Evolutionary conservation across 2,113 vertebrate genomes (phyloP), one percentile per base, ranked within the genome.

Genomic region (Pandion haliaetus): DNA sequence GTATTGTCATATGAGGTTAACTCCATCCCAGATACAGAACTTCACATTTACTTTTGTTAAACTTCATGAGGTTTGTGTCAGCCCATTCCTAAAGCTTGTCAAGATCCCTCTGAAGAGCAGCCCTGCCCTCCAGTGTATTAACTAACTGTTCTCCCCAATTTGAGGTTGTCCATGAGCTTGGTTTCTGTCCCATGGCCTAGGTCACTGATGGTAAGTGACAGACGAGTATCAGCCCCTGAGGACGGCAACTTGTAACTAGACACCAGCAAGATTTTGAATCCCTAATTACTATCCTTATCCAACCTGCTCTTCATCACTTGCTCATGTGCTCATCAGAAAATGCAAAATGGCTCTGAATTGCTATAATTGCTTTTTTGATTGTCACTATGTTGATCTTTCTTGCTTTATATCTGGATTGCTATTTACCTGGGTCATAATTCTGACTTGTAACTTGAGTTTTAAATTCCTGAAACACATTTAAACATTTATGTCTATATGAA

Each of bases 71-170:
- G 14, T 29, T 82, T 59, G 38, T 59, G 11, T 32, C 38, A 76
- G 11, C 5, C 19, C 12, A 10, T 42, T 71, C 38, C 72, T 54
- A 57, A 87, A 84, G 18, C 28, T 78, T 81, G 10, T 20, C 15
- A 40, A 76, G 66, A 34, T 36, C 2, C 2, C 21, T 77, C 67
- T 36, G 36, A 91, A 73, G 3, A 54, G 23, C 34, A 70, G 6
- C 12, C 8, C 28, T 40, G 9, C 8, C 11, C 15, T 61, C 24
- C 13, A 10, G 7, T 0, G 0, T 24, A 25, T 40, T 50, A 69
- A 55, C 9, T 17, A 3, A 55, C 9, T 17, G 3, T 2, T 2
- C 23, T 45, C 10, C 21, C 26, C 18, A 66, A 0, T 44, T 13
- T 23, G 18, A 47, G 34, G 17, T 6, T 61, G 9, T 11, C 71